Evolutionary conservation across 2,113 vertebrate genomes (phyloP), one percentile per base, ranked within the genome.

Genomic region (Lanius collurio): DNA sequence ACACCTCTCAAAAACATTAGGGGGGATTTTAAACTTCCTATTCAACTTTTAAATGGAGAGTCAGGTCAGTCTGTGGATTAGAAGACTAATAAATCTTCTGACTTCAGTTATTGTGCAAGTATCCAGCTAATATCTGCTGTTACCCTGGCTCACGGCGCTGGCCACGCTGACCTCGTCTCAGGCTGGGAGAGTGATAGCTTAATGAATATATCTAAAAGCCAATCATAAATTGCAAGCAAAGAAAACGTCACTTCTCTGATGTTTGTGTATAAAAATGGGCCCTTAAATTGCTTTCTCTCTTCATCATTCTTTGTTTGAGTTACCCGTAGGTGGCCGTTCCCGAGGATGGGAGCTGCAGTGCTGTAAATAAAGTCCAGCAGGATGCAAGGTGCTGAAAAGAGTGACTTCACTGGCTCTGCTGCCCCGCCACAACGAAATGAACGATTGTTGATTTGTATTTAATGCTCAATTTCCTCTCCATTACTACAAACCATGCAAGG

Each of bases 1-100:
- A 97, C 98, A 98, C 98, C 97, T 98, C 96, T 97, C 96, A 94
- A 95, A 98, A 98, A 98, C 98, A 98, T 98, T 98, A 98, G 96
- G 97, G 95, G 95, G 95, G 95, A 98, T 98, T 98, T 97, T 95
- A 89, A 96, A 98, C 98, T 99, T 98, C 98, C 98, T 98, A 97
- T 97, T 96, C 92, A 97, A 98, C 97, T 98, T 98, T 97, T 92
- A 98, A 97, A 98, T 95, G 86, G 94, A 97, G 95, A 96, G 93
- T 65, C 95, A 96, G 98, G 98, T 99, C 98, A 98, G 98, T 94
- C 96, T 96, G 95, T 95, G 97, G 97, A 96, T 98, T 97, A 97
- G 95, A 97, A 95, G 56, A 65, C 81, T 77, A 97, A 98, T 99
- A 98, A 98, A 98, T 98, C 98, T 97, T 74, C 76, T 74, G 93